Conservation (phyloP, 1,140 invertebrate species). For the Drosophila sturtevanti region DNA sequence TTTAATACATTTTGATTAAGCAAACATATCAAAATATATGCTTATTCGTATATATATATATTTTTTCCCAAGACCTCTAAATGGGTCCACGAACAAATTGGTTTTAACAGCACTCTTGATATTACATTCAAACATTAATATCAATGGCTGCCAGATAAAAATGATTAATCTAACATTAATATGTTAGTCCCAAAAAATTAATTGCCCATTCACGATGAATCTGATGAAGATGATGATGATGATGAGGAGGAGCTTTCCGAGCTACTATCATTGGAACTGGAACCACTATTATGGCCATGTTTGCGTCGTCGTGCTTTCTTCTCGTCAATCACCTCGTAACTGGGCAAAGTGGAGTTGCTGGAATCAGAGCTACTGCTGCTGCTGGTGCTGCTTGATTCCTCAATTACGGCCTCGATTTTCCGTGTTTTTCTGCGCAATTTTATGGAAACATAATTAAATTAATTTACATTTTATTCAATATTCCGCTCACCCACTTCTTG, state of each 20-base stretch:
- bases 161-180: conserved; percentile 40
- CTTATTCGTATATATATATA: conserved; percentile 2
- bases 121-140: not conserved
- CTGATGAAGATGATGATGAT: conserved; percentile 67
- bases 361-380: conserved; percentile 67
- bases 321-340: conserved; percentile 80
- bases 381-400: conserved; percentile 67
- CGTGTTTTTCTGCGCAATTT: conserved; percentile 59
- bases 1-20: conserved; percentile 36
- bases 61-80: conserved; percentile 6
- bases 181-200: conserved; percentile 48
- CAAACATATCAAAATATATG: conserved; percentile 65
- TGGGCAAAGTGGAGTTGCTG: conserved; percentile 77
- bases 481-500: conserved; percentile 65
- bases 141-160: conserved; percentile 53
- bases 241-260: conserved; percentile 60
- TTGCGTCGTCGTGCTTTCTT: conserved; percentile 65
- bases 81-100: conserved; percentile 43
- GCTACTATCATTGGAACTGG: conserved; percentile 61
- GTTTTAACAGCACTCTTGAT: not conserved
- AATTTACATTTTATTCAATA: not conserved
- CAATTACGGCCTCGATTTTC: conserved; percentile 73
- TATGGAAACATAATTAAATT: not conserved
- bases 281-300: conserved; percentile 53
- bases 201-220: conserved; percentile 53